These are phyloP conservation scores for Drosophila antonietae DNA, from an alignment of 2,888 invertebrate species.

Conservation along the genomic window DNA sequence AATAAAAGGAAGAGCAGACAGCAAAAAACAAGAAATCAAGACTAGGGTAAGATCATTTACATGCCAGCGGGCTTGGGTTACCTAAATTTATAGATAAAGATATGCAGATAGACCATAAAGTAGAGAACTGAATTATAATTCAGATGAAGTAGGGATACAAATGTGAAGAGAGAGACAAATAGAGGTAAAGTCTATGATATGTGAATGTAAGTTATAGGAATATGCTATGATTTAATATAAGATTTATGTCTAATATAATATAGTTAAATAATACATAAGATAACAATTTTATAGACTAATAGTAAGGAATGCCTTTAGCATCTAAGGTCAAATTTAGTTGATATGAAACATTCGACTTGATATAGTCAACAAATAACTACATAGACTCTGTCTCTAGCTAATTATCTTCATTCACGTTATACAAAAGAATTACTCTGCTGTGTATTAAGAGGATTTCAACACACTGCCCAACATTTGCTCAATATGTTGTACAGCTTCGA, in stretches of 20 bases:
- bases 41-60: slow-evolving; percentile 28
- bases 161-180: background rate
- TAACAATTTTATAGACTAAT: no score
- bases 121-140: background rate
- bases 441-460: background rate
- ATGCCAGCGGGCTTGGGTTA: background rate
- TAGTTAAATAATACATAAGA: no score
- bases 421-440: background rate
- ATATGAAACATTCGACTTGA: background rate
- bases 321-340: background rate
- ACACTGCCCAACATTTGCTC: background rate
- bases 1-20: background rate
- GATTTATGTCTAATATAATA: no score
- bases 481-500: background rate
- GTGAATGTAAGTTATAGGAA: background rate
- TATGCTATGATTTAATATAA: background rate
- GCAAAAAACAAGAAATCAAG: background rate
- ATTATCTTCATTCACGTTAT: background rate
- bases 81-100: background rate
- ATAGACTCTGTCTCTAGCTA: no score
- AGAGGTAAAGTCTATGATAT: background rate
- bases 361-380: background rate
- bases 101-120: background rate
- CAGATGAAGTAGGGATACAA: background rate
- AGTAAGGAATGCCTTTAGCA: background rate